Percentiles rank a stretch among this genome's conserved stretches.
Conservation (phyloP, 2,888 invertebrate genomes). For the Podotricha telesiphe region DNA sequence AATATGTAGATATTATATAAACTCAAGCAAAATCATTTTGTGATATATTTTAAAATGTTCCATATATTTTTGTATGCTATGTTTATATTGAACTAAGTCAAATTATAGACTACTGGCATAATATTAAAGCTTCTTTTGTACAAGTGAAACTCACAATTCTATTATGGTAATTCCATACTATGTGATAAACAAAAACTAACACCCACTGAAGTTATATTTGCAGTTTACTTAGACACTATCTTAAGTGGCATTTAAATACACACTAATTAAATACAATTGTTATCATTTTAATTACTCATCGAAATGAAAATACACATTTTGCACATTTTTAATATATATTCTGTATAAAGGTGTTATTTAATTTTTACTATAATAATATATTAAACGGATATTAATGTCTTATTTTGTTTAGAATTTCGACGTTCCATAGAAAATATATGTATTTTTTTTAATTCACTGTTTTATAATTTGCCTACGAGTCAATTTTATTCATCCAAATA, state of each 20-base stretch:
- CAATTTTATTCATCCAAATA: neutral
- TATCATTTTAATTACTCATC: slow-evolving; percentile 9
- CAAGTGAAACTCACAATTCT: neutral
- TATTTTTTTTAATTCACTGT: too few species aligned
- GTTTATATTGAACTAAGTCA: too few species aligned
- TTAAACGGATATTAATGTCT: neutral
- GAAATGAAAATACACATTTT: neutral
- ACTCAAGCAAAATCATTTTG: neutral
- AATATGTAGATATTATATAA: neutral
- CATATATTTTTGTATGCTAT: too few species aligned
- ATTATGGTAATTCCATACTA: neutral
- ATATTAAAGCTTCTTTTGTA: too few species aligned
- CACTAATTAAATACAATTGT: neutral
- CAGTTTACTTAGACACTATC: slow-evolving; percentile 1
- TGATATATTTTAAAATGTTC: too few species aligned
- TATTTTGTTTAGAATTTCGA: too few species aligned
- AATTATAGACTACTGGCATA: too few species aligned
- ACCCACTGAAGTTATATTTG: neutral
- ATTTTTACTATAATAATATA: neutral
- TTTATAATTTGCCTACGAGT: neutral
- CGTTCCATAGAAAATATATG: too few species aligned
- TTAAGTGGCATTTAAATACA: neutral
- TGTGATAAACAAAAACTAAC: neutral
- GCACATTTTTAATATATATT: neutral
- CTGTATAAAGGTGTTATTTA: neutral